phyloP scores from a whole-genome alignment of 1,140 invertebrate genomes.

The Drosophila auraria region DNA sequence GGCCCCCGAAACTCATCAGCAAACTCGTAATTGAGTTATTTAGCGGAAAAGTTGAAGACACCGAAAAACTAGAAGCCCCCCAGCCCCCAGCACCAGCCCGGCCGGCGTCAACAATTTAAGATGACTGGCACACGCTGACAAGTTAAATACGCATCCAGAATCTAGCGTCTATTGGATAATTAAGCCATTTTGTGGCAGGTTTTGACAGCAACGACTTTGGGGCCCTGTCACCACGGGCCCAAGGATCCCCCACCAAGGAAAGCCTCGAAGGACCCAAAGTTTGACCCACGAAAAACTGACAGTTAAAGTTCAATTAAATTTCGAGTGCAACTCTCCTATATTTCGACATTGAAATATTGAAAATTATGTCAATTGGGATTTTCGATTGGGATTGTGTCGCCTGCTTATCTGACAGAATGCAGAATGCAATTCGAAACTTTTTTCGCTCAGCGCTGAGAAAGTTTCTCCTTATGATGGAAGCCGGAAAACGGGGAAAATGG shows the following conservation, averaged over 20 bases:
- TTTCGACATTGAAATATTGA: conserved; percentile 61
- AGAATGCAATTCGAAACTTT: conserved; percentile 78
- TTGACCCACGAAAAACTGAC: conserved; percentile 25
- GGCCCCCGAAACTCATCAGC: neutral
- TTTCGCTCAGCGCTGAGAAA: conserved; percentile 35
- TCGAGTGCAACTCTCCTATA: conserved; percentile 44
- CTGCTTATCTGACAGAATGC: conserved; percentile 66
- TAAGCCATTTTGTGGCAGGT: conserved; percentile 81
- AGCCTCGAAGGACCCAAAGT: neutral
- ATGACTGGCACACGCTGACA: conserved; percentile 75
- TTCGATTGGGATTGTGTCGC: conserved; percentile 42
- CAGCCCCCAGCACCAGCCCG: no score
- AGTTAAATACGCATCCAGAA: conserved; percentile 59
- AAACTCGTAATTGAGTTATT: conserved; percentile 70
- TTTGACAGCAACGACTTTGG: conserved; percentile 75
- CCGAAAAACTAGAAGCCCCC: conserved; percentile 16
- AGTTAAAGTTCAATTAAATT: conserved; percentile 82
- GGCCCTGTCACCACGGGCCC: conserved; percentile 56
- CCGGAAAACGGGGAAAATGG: conserved; percentile 1
- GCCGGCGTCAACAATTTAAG: conserved; percentile 57
- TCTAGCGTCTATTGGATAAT: conserved; percentile 80
- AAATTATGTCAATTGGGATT: conserved; percentile 63
- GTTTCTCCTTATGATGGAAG: conserved; percentile 40
- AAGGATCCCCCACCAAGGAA: neutral
- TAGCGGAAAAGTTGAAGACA: conserved; percentile 56